Base-by-base conservation (phyloP, 2,113 vertebrate species). In the Furnarius figulus region DNA sequence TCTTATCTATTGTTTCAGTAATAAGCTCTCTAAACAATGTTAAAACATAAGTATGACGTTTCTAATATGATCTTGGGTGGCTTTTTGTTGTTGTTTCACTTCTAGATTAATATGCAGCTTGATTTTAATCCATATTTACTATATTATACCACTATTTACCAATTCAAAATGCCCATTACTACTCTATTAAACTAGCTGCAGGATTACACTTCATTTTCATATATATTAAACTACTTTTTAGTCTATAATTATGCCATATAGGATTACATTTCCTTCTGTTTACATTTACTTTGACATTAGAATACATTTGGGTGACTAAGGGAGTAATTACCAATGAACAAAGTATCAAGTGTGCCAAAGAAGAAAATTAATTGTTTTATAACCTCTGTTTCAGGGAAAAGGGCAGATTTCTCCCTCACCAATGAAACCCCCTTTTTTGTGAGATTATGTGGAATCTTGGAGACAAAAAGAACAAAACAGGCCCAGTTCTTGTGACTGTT, bases 211-310 rank as follows among this genome's bases (percentile, higher is more conserved):
- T 83, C 14, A 96, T 97, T 97, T 96, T 93, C 82, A 96, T 96
- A 96, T 93, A 95, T 95, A 96, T 97, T 95, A 97, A 95, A 91
- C 31, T 90, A 37, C 61, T 35, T 65, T 86, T 93, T 84, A 68
- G 50, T 28, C 52, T 90, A 22, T 75, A 96, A 93, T 95, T 91
- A 92, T 81, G 88, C 75, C 72, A 53, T 9, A 27, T 16, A 84
- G 15, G 33, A 90, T 94, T 88, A 74, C 3, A n/a, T 53, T 92
- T 88, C 44, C 59, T 86, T 87, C 72, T 92, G 24, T 77, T 92
- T 95, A 44, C 47, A 75, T 80, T 73, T 80, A 80, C n/a, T 92
- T 74, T 49, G 25, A 63, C 61, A 61, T 86, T 83, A 84, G 49
- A 93, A 90, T 77, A 67, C n/a, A 70, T 93, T 75, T 90, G 44